Evolutionary conservation across 2,888 invertebrate species (phyloP).

Genomic region (Halocaridina rubra): DNA sequence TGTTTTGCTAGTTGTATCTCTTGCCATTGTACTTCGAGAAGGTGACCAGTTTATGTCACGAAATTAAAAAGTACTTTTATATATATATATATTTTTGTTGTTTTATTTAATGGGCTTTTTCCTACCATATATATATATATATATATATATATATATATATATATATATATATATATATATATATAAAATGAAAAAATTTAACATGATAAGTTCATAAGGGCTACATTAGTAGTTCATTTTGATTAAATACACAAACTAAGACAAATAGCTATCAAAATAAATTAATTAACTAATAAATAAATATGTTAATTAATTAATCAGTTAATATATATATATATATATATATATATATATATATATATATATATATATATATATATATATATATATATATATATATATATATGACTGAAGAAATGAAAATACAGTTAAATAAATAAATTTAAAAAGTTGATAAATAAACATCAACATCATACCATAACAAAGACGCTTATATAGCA

Average conservation of each 20-base stretch:
- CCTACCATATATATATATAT: too few species aligned
- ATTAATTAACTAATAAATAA: not conserved
- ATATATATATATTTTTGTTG: not conserved
- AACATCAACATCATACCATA: not conserved
- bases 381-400: conserved; percentile 8
- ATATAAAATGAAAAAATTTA: too few species aligned
- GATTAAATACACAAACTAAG: not conserved
- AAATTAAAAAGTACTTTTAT: too few species aligned
- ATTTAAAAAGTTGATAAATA: not conserved
- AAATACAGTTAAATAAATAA: not conserved
- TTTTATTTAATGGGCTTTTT: too few species aligned
- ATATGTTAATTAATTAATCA: not conserved
- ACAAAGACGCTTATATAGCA: too few species aligned
- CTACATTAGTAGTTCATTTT: not conserved
- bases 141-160: too few species aligned
- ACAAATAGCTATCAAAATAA: not conserved
- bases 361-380: conserved; percentile 8
- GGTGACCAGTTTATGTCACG: too few species aligned
- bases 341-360: not conserved
- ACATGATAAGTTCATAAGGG: too few species aligned
- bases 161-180: too few species aligned
- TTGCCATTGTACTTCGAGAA: too few species aligned
- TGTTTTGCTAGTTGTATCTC: too few species aligned
- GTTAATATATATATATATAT: not conserved
- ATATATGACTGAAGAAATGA: not conserved